Conservation (phyloP, 2,797 vertebrate genomes). For the Argentina silus region DNA sequence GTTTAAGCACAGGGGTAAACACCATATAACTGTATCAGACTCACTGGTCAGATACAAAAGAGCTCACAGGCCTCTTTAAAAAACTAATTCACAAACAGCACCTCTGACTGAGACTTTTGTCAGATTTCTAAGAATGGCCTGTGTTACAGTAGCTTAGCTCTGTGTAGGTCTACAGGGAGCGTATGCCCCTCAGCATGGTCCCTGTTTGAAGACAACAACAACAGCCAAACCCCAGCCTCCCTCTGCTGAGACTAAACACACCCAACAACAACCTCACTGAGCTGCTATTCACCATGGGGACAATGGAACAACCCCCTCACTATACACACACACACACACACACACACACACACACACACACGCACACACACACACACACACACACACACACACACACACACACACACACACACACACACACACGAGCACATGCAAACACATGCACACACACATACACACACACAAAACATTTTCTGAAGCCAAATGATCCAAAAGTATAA, state of each 20-base stretch:
- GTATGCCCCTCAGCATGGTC: constrained; percentile 20
- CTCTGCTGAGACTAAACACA: constrained; percentile 30
- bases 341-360: constrained; percentile 7
- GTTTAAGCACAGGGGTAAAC: background rate
- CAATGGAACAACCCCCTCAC: background rate
- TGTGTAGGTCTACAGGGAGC: constrained; percentile 27
- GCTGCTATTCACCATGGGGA: constrained; percentile 21
- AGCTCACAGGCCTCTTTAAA: background rate
- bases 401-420: constrained; percentile 6
- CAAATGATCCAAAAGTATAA: too few species aligned
- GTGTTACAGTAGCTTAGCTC: background rate
- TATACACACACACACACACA: constrained; percentile 3
- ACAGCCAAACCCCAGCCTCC: constrained; percentile 1
- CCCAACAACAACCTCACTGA: constrained; percentile 22
- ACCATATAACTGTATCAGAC: background rate
- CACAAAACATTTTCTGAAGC: background rate
- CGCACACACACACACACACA: background rate
- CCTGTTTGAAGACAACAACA: constrained; percentile 42
- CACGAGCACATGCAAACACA: background rate
- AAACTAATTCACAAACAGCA: background rate
- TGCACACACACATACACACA: background rate
- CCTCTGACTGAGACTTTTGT: background rate
- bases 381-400: background rate
- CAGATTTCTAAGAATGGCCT: background rate
- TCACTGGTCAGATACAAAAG: constrained; percentile 11